These are phyloP conservation scores for Neomicropteryx cornuta DNA, from an alignment of 1,140 invertebrate species.

Conservation along the genomic window DNA sequence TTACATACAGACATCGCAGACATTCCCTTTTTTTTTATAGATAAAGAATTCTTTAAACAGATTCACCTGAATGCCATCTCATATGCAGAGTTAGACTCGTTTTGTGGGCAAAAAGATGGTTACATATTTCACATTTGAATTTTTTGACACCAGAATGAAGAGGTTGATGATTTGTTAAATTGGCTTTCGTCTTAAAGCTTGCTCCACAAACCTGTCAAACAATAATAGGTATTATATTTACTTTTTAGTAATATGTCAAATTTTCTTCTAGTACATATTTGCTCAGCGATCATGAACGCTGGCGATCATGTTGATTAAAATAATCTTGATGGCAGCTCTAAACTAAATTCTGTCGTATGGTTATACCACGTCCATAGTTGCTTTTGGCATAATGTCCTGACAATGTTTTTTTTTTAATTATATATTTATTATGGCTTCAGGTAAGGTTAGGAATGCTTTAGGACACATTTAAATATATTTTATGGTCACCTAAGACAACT, in stretches of 20 bases:
- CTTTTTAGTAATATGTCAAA: conserved; percentile 3
- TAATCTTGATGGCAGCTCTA: no score
- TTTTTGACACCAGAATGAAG: conserved; percentile 61
- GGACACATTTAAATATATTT: no score
- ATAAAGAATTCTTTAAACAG: conserved; percentile 3
- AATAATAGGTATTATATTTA: conserved; percentile 10
- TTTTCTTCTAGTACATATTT: not conserved
- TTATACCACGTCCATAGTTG: no score
- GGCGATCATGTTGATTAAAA: not conserved
- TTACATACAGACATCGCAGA: not conserved
- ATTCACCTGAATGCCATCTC: conserved; percentile 42
- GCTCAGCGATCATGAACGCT: not conserved
- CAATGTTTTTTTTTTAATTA: no score
- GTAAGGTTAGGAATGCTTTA: no score
- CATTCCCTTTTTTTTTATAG: not conserved
- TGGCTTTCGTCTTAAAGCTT: conserved; percentile 60
- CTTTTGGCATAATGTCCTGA: no score
- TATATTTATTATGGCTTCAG: no score
- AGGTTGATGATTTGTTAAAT: conserved; percentile 54
- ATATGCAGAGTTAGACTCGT: conserved; percentile 58
- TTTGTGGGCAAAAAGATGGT: conserved; percentile 62
- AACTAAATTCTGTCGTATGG: no score
- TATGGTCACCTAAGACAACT: no score
- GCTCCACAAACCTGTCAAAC: conserved; percentile 41
- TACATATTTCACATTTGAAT: conserved; percentile 64